Conservation (phyloP, 1,140 invertebrate species). For the Holcopasites calliopsidis region DNA sequence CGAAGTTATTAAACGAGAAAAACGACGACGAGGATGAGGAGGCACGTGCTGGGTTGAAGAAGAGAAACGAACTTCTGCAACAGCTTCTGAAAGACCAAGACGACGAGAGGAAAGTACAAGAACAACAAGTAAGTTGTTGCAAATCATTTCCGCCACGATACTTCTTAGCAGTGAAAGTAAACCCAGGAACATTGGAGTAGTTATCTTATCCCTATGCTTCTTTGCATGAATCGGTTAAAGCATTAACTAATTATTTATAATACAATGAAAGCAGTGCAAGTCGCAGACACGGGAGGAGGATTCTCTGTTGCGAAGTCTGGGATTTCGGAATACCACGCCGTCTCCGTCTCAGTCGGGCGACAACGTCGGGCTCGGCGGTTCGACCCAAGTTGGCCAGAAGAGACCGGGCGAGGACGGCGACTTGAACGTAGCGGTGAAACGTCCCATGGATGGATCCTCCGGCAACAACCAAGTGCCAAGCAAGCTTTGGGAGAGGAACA, state of each 20-base stretch:
- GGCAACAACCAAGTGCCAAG: constrained; percentile 81
- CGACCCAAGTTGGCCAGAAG: constrained; percentile 82
- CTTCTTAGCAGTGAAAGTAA: constrained; percentile 47
- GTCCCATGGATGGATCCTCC: constrained; percentile 79
- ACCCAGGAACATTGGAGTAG: background rate
- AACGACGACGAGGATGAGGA: constrained; percentile 89
- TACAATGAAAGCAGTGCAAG: background rate
- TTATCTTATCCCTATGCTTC: too few species aligned
- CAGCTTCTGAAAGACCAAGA: constrained; percentile 87
- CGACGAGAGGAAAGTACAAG: constrained; percentile 71
- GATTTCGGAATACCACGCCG: constrained; percentile 80
- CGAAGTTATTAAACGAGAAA: constrained; percentile 91
- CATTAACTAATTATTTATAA: too few species aligned
- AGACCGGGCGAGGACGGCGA: constrained; percentile 85
- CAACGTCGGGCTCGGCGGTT: constrained; percentile 70
- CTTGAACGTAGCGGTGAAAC: constrained; percentile 80
- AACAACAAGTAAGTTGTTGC: constrained; percentile 69
- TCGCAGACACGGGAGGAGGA: constrained; percentile 79
- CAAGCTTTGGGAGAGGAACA: constrained; percentile 90
- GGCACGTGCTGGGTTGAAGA: constrained; percentile 81
- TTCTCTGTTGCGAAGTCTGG: constrained; percentile 81
- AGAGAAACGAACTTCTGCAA: constrained; percentile 87
- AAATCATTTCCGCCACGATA: too few species aligned
- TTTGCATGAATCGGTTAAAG: too few species aligned
- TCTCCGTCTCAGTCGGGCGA: constrained; percentile 77